phyloP scores from a whole-genome alignment of 1,140 invertebrate species.

The Intoshia linei region DNA sequence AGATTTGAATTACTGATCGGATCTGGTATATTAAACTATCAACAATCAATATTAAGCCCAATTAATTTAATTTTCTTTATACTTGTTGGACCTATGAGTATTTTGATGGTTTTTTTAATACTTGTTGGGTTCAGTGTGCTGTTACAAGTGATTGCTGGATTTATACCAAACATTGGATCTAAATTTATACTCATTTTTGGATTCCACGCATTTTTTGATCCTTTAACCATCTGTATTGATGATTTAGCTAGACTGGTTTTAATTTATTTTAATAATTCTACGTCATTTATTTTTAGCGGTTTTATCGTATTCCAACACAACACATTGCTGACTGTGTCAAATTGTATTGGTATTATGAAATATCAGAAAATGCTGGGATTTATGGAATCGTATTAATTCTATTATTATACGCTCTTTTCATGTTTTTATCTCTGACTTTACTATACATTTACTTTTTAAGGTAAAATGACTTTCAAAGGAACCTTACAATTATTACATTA shows the following conservation, averaged over 20 bases:
- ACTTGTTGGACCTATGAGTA: conserved; percentile 12
- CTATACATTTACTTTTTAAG: conserved; percentile 21
- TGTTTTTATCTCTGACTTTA: conserved; percentile 12
- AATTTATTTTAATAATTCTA: neutral
- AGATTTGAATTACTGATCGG: conserved; percentile 17
- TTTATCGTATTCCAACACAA: no score
- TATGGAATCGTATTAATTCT: conserved; percentile 13
- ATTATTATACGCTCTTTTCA: conserved; percentile 13
- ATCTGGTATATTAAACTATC: conserved; percentile 18
- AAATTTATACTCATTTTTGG: conserved; percentile 15
- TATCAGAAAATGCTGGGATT: conserved; percentile 14
- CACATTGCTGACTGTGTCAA: conserved; percentile 16
- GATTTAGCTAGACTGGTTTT: conserved; percentile 11
- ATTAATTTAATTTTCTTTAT: conserved; percentile 15
- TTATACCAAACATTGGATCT: conserved; percentile 14
- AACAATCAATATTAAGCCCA: conserved; percentile 11
- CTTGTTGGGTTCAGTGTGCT: conserved; percentile 11
- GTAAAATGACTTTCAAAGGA: conserved; percentile 7
- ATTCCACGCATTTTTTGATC: conserved; percentile 13
- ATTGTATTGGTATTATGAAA: conserved; percentile 15
- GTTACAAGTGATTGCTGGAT: conserved; percentile 10
- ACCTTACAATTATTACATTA: neutral
- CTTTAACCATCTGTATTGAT: conserved; percentile 12
- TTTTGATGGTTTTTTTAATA: conserved; percentile 11
- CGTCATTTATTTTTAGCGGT: neutral